Evolutionary conservation across 2,888 invertebrate species (phyloP), one percentile per base, ranked within the genome.

Genomic region (Ectropis crepuscularia): DNA sequence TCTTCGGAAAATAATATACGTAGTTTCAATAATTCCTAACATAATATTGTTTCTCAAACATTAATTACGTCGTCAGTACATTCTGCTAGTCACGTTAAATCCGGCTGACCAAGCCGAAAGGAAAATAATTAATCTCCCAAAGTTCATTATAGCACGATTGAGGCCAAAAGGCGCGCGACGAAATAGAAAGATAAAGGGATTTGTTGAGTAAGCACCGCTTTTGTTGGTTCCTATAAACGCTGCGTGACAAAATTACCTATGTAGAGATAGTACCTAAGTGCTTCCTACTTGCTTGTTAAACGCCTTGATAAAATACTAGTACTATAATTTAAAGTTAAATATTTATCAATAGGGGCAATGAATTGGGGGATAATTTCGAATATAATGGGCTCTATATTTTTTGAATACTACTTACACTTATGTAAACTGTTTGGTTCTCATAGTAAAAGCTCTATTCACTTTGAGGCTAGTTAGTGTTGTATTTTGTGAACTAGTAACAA

Each of bases 71-170:
- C 9, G 11, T 39, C 12, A 41, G 45, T 58, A 57, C 11, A 55
- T 45, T 64, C 51, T 9, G 60, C 65, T 10, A 55, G 59, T 61
- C 62, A 65, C 53, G 63, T 50, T 53, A 39, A 59, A 49, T 57
- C 53, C 53, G 37, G 55, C 62, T 69, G 77, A 76, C 76, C 68
- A 67, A 68, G 74, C 58, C 58, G 60, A 69, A 75, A 75, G 50
- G 68, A 74, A 81, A 79, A 78, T 85, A 85, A 87, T 87, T 82
- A 84, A 84, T 85, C 80, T 75, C 72, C 64, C 61, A 68, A 77
- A 78, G 76, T 79, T 78, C 74, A 80, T 80, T 79, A 81, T 74
- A 75, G 79, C 74, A 77, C 78, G 76, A 79, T 81, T 67, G 65
- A 70, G 77, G 79, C 77, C 77, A 80, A 77, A 66, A 71, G 74